phyloP scores from a whole-genome alignment of 2,888 invertebrate genomes.

The Agrochola macilenta region DNA sequence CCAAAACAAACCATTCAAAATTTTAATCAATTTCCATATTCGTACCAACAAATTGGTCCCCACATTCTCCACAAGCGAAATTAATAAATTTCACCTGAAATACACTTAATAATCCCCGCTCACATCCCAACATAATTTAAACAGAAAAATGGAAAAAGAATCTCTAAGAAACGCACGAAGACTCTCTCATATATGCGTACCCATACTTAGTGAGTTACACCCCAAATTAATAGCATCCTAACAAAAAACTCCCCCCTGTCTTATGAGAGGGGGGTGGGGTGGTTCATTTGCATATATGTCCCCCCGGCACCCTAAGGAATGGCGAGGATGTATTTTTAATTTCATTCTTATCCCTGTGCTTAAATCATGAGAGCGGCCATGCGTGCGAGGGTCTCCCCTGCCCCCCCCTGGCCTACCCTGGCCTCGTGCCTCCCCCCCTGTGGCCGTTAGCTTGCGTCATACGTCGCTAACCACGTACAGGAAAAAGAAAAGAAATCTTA shows the following conservation, averaged over 20 bases:
- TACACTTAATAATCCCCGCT: constrained; percentile 85
- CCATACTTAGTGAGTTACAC: constrained; percentile 88
- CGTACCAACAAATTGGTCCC: constrained; percentile 52
- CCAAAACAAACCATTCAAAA: constrained; percentile 56
- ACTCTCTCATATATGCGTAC: constrained; percentile 80
- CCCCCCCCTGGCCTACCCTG: constrained; percentile 69
- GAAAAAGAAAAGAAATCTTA: constrained; percentile 91
- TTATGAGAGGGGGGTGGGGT: constrained; percentile 81
- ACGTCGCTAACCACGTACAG: constrained; percentile 91
- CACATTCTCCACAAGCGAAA: constrained; percentile 57
- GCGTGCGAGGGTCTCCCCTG: constrained; percentile 85
- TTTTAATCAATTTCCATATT: constrained; percentile 58
- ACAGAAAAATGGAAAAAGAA: constrained; percentile 79
- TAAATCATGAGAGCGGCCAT: constrained; percentile 91
- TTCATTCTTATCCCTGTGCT: constrained; percentile 91
- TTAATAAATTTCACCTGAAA: constrained; percentile 82
- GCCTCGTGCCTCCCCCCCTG: constrained; percentile 71
- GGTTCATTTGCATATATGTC: constrained; percentile 91
- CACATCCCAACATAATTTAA: constrained; percentile 86
- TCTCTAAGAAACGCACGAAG: constrained; percentile 75
- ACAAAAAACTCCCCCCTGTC: constrained; percentile 89
- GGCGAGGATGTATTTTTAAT: constrained; percentile 90
- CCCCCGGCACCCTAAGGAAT: constrained; percentile 89
- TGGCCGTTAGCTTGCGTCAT: constrained; percentile 89
- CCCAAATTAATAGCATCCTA: constrained; percentile 91